Evolutionary conservation across 2,113 vertebrate species (phyloP).

Genomic region (Paradisaea rubra): DNA sequence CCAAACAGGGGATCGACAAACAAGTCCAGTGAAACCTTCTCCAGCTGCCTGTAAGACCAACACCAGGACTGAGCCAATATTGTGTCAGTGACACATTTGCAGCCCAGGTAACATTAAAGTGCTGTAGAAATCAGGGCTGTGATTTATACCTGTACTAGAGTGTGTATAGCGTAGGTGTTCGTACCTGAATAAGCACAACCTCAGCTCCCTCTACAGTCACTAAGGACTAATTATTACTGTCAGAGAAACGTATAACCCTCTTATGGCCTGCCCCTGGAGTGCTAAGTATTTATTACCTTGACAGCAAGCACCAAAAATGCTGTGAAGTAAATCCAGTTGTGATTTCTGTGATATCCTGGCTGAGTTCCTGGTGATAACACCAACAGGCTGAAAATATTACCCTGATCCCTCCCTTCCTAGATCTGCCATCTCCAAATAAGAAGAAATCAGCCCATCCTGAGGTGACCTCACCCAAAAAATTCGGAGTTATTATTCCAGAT

Average conservation of each 20-base stretch:
- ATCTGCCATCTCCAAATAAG: background rate
- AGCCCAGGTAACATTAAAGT: background rate
- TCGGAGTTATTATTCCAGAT: background rate
- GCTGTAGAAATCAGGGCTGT: background rate
- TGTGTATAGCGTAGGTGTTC: background rate
- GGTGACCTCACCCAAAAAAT: background rate
- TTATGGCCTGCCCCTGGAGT: background rate
- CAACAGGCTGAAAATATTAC: background rate
- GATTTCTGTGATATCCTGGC: background rate
- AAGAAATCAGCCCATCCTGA: background rate
- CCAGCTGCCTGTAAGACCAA: background rate
- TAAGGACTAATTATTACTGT: background rate
- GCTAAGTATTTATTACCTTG: background rate
- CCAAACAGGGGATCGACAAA: background rate
- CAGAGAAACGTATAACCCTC: background rate
- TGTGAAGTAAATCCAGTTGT: background rate
- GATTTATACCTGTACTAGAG: background rate
- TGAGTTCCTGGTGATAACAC: background rate
- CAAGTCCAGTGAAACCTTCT: background rate
- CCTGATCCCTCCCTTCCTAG: background rate
- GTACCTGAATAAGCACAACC: background rate
- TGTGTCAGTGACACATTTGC: background rate
- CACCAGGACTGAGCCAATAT: background rate
- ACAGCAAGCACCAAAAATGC: background rate
- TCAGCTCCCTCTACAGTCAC: background rate